phyloP scores from a whole-genome alignment of 2,797 vertebrate genomes.

The Enteromius afrohamiltoni region DNA sequence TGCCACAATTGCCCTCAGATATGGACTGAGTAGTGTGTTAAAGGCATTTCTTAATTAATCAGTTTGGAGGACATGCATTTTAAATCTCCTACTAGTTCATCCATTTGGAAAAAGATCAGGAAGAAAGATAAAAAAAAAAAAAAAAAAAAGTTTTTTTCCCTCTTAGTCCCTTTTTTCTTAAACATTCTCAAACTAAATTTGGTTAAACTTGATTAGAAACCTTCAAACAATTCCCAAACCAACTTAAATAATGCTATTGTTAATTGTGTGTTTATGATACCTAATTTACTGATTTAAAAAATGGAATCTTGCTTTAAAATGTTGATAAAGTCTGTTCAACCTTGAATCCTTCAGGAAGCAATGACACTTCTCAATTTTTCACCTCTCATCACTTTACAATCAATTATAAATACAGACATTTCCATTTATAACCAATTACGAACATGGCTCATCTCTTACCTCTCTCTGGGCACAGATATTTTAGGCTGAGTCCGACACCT shows the following conservation, averaged over 20 bases:
- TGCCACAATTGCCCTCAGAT: slow-evolving; percentile 58
- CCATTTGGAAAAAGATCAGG: slow-evolving; percentile 35
- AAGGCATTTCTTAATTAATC: slow-evolving; percentile 70
- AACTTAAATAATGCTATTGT: background rate
- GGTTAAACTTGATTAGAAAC: background rate
- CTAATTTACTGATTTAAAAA: background rate
- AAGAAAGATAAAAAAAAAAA: no score
- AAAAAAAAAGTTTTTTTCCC: no score
- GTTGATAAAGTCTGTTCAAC: background rate
- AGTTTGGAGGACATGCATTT: slow-evolving; percentile 65
- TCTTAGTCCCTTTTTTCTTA: background rate
- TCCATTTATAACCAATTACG: slow-evolving; percentile 25
- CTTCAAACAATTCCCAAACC: background rate
- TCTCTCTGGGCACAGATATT: slow-evolving; percentile 88
- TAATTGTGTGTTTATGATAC: background rate
- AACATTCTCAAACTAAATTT: background rate
- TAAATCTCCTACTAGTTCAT: slow-evolving; percentile 42
- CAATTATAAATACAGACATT: slow-evolving; percentile 18
- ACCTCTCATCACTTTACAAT: background rate
- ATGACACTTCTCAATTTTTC: background rate
- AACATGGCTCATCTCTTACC: slow-evolving; percentile 80
- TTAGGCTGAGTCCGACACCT: slow-evolving; percentile 90
- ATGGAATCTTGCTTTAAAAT: background rate
- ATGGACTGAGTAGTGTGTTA: slow-evolving; percentile 54
- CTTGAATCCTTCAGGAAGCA: background rate